Percentiles rank a stretch among this genome's conserved stretches.
Evolutionary conservation across 2,888 invertebrate genomes (phyloP).

Genomic region (Drosophila greeni): DNA sequence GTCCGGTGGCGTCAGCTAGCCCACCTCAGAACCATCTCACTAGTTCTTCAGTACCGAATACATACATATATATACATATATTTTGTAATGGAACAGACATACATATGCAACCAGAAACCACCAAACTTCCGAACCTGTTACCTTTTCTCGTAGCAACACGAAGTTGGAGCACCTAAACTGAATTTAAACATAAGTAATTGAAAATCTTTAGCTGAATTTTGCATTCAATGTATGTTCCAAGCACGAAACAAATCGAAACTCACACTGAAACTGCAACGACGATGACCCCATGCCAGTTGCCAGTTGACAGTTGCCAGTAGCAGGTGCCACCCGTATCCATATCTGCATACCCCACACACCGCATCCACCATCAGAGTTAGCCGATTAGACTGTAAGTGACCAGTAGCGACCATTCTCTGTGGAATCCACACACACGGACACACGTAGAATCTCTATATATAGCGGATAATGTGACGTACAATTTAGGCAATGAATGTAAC

Average conservation of each 20-base stretch:
- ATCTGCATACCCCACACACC: neutral
- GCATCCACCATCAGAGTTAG: constrained; percentile 33
- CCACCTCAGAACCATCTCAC: no score
- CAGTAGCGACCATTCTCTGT: constrained; percentile 47
- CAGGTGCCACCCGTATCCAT: constrained; percentile 29
- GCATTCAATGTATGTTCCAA: constrained; percentile 38
- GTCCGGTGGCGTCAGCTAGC: no score
- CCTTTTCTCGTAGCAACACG: constrained; percentile 56
- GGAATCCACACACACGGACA: constrained; percentile 55
- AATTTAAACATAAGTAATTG: constrained; percentile 60
- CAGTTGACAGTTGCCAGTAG: constrained; percentile 30
- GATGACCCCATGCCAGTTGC: constrained; percentile 55
- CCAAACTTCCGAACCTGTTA: constrained; percentile 73
- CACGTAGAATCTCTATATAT: constrained; percentile 44
- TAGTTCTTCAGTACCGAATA: no score
- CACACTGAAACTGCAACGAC: constrained; percentile 33
- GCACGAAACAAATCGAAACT: constrained; percentile 28
- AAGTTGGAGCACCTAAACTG: constrained; percentile 48
- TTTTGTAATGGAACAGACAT: constrained; percentile 46
- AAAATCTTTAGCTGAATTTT: constrained; percentile 60
- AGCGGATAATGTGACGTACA: constrained; percentile 53
- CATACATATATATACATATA: constrained; percentile 18
- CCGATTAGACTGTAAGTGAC: constrained; percentile 39
- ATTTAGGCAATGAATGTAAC: constrained; percentile 68
- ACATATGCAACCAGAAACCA: constrained; percentile 63